Evolutionary conservation across 2,888 invertebrate genomes (phyloP), one percentile per base, ranked within the genome.

Genomic region (Callosobruchus maculatus): DNA sequence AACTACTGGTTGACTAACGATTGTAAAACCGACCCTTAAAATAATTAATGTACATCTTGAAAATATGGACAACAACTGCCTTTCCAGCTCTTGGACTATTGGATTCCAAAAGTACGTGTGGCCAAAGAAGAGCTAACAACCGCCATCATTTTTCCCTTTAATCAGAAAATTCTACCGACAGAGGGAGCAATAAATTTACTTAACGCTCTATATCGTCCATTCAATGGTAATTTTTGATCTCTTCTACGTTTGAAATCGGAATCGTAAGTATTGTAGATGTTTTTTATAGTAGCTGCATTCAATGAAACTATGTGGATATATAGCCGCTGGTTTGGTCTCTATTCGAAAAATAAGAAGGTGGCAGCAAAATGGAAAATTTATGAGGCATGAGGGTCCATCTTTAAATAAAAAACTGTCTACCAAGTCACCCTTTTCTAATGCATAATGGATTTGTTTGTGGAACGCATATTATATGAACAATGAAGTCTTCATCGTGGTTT

Each of bases 141-240:
- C 49, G 49, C 13, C 49, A 49, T 49, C 49, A 49, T 49, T 49
- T 49, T 49, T 49, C 49, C 49, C 49, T 49, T 3, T 49, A 49
- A 49, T 49, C 5, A 49, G 49, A 49, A 49, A 49, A 49, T 49
- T 49, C 49, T 49, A 49, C 49, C 49, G 49, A 49, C 49, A 49
- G 49, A 49, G 49, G 49, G 49, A 49, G 49, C 49, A 49, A 49
- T 71, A 74, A 72, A 67, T 74, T 68, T 74, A 73, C 73, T 74
- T 73, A 76, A 71, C 74, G 74, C 76, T 74, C 31, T 72, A 72
- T 76, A 75, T 74, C 72, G 72, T 21, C 76, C 74, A 76, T 76
- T 76, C 76, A 76, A 76, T 76, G 76, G 73, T 76, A 76, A 76
- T 76, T 76, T 74, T 26, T 26, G 74, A 76, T 76, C 73, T 76